Evolutionary conservation across 2,797 vertebrate genomes (phyloP), one percentile per base, ranked within the genome.

Genomic region (Delichon dasypus): DNA sequence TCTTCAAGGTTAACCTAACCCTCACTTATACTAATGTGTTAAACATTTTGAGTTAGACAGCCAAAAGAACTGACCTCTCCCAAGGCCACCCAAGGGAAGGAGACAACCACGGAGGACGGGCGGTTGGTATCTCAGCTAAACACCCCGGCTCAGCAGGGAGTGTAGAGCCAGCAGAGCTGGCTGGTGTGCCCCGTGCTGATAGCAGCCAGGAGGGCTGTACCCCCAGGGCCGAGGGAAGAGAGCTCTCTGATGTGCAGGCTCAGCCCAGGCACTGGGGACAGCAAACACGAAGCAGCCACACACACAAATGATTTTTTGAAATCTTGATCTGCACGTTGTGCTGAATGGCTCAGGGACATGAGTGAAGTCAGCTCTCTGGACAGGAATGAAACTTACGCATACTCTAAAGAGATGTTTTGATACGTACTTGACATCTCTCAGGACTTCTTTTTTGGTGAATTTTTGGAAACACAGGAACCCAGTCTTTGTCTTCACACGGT

Each of bases 391-490:
- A 21, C 34, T 45, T 26, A 42, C 16, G 21, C 16, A 5, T 12
- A 8, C 53, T 51, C 10, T 51, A 45, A 67, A 92, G 34, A 64
- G 36, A 48, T 58, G 34, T n/a, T 68, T 32, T 85, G 81, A 64
- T 29, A 97, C 97, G 0, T 97, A 98, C 98, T 96, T 98, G 94
- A 98, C 55, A 58, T 97, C 87, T 36, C 48, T 97, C 38, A 98
- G 48, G 88, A 98, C 96, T 89, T 98, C 94, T 91, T 98, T 98
- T 9, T 94, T 10, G 1, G 70, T 10, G 11, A 42, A 85, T 96
- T 98, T 98, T 73, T 4, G 34, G 34, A 47, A 62, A 36, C 85
- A 61, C 18, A 97, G 51, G 62, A 96, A 88, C 7, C 98, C 98
- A 48, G 67, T 96, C 85, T 97, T 98, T 9, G 86, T 20, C 95